Evolutionary conservation across 2,888 invertebrate genomes (phyloP).

Genomic region (Cylindroiulus punctatus): DNA sequence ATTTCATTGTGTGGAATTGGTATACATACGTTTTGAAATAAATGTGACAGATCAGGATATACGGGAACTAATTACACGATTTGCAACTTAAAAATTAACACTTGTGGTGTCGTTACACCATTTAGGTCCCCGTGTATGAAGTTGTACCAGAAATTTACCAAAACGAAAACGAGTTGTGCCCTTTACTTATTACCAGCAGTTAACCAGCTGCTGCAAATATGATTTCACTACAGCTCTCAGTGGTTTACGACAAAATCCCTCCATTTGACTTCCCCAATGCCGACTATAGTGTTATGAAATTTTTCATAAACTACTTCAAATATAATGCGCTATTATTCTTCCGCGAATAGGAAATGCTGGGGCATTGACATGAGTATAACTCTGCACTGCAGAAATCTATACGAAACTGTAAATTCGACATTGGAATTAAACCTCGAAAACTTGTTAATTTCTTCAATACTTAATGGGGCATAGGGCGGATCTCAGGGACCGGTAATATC

Average conservation of each 20-base stretch:
- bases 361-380: too few species aligned
- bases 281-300: not conserved
- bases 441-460: not conserved
- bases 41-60: too few species aligned
- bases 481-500: not conserved
- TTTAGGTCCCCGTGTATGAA: too few species aligned
- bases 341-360: not conserved
- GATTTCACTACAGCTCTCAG: not conserved
- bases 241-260: not conserved
- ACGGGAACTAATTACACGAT: too few species aligned
- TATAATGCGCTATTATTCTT: not conserved
- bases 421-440: not conserved
- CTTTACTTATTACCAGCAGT: not conserved
- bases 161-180: too few species aligned
- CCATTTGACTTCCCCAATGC: not conserved
- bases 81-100: too few species aligned
- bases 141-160: too few species aligned
- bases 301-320: not conserved
- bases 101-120: too few species aligned
- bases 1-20: too few species aligned
- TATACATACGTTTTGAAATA: too few species aligned
- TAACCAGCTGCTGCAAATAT: not conserved
- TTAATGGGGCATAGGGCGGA: not conserved
- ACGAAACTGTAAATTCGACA: not conserved
- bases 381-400: too few species aligned